Conservation (phyloP, 2,888 invertebrate species). For the Drosophila rubida region DNA sequence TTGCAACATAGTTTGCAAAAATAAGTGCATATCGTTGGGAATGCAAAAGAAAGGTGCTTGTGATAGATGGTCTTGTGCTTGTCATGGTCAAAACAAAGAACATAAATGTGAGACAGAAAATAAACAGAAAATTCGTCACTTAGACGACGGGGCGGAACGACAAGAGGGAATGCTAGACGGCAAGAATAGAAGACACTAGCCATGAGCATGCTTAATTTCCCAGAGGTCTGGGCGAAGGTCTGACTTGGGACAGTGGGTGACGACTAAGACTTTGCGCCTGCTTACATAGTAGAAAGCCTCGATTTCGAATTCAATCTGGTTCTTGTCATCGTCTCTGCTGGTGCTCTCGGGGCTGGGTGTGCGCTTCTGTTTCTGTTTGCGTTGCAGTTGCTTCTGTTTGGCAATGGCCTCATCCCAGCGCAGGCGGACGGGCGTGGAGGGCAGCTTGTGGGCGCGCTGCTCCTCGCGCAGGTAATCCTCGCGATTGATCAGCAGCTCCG, state of each 20-base stretch:
- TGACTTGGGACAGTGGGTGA: too few species aligned
- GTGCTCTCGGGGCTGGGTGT: slow-evolving; percentile 69
- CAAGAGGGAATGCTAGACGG: slow-evolving; percentile 32
- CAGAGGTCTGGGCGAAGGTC: slow-evolving; percentile 60
- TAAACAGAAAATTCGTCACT: slow-evolving; percentile 33
- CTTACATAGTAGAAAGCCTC: slow-evolving; percentile 84
- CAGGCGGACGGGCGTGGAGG: slow-evolving; percentile 70
- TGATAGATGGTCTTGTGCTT: neutral
- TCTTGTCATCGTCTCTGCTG: slow-evolving; percentile 72
- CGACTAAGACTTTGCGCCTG: too few species aligned
- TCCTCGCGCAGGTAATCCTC: slow-evolving; percentile 80
- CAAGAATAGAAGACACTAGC: slow-evolving; percentile 26
- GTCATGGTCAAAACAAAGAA: slow-evolving; percentile 46
- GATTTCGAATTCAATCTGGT: slow-evolving; percentile 83
- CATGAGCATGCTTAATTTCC: slow-evolving; percentile 42
- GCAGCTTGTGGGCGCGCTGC: slow-evolving; percentile 56
- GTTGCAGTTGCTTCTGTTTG: slow-evolving; percentile 67
- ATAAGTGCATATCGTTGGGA: slow-evolving; percentile 10
- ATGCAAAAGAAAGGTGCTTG: slow-evolving; percentile 19
- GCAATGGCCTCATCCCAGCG: slow-evolving; percentile 74
- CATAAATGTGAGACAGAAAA: slow-evolving; percentile 37
- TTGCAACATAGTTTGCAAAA: neutral
- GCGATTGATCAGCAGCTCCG: slow-evolving; percentile 82
- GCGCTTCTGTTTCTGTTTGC: slow-evolving; percentile 51
- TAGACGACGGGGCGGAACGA: slow-evolving; percentile 7